Evolutionary conservation across 2,797 vertebrate genomes (phyloP).

Genomic region (Decapterus maruadsi): DNA sequence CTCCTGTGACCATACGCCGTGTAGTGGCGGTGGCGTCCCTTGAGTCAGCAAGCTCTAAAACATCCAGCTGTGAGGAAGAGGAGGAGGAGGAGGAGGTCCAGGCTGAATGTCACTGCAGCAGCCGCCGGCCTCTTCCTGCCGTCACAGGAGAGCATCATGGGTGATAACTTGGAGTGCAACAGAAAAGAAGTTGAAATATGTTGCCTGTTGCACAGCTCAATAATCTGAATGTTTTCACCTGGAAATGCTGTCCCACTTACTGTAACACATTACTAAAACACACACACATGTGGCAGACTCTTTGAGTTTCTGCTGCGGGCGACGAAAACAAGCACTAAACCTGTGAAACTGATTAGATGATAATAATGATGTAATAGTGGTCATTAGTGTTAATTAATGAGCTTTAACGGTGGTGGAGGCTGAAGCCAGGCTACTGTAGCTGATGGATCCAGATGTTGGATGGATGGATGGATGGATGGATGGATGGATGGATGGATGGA

Average conservation of each 20-base stretch:
- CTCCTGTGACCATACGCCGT: constrained; percentile 23
- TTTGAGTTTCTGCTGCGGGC: neutral
- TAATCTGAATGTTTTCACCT: too few species aligned
- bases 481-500: too few species aligned
- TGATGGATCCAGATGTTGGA: neutral
- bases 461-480: too few species aligned
- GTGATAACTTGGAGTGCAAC: neutral
- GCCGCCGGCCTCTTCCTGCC: constrained; percentile 16
- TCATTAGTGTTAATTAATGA: neutral
- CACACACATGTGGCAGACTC: neutral
- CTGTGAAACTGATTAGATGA: neutral
- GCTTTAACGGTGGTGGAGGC: neutral
- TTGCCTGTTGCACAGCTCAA: neutral
- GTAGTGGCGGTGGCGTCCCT: constrained; percentile 26
- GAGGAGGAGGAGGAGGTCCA: constrained; percentile 17
- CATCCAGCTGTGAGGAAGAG: constrained; percentile 59
- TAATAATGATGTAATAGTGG: neutral
- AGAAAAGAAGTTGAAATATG: neutral
- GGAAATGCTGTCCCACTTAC: too few species aligned
- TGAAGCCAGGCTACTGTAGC: neutral
- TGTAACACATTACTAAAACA: too few species aligned
- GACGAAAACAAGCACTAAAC: neutral
- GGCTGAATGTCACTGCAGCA: constrained; percentile 65
- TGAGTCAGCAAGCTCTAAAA: constrained; percentile 60
- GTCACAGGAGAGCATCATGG: neutral